Evolutionary conservation across 2,113 vertebrate genomes (phyloP).

Genomic region (Vidua macroura): DNA sequence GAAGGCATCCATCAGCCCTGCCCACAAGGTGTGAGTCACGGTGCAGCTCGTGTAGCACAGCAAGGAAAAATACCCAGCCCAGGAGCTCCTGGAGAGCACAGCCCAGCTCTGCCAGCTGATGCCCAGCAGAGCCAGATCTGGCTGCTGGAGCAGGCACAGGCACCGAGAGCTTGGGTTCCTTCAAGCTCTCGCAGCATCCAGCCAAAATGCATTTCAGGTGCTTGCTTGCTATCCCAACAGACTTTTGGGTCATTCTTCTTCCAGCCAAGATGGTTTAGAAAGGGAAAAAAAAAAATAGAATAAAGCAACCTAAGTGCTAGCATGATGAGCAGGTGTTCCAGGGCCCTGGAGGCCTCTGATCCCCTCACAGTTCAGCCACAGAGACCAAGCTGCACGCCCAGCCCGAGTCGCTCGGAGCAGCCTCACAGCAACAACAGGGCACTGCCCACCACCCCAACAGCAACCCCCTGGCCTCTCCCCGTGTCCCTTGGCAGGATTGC

Average conservation of each 20-base stretch:
- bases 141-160: not conserved
- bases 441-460: not conserved
- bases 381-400: not conserved
- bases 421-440: not conserved
- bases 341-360: too few relatives aligned
- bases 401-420: accelerated
- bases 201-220: not conserved
- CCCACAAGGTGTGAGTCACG: not conserved
- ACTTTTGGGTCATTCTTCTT: not conserved
- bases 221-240: not conserved
- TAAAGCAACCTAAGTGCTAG: not conserved
- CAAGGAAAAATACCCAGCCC: not conserved
- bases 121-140: not conserved
- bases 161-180: not conserved
- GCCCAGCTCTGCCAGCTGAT: not conserved
- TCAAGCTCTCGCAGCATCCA: not conserved
- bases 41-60: not conserved
- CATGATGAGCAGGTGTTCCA: not conserved
- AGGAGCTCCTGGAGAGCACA: not conserved
- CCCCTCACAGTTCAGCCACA: not conserved
- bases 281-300: accelerated
- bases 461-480: not conserved
- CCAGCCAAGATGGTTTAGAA: not conserved
- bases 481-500: not conserved
- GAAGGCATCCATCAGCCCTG: conserved; percentile 2